Conservation (phyloP, 2,888 invertebrate genomes). For the Bombylius major region DNA sequence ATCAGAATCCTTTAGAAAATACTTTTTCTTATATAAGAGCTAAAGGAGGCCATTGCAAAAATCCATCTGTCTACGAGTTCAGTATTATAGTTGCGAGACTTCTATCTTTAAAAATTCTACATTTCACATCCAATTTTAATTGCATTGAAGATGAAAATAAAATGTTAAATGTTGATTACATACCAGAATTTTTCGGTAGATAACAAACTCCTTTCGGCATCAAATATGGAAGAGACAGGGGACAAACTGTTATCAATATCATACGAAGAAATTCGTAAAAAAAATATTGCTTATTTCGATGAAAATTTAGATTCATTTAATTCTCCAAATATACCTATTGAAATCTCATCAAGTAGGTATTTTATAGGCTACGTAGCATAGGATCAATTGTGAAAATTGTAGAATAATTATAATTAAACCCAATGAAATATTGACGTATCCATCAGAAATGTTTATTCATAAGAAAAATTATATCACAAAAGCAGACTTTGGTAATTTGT, state of each 20-base stretch:
- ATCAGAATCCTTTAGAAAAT: background rate
- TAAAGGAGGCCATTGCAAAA: background rate
- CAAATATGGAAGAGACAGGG: too few relatives aligned
- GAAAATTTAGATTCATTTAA: background rate
- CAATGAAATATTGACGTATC: constrained; percentile 1
- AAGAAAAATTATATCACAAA: constrained; percentile 1
- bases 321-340: background rate
- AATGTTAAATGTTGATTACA: background rate
- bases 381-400: constrained; percentile 1
- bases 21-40: background rate
- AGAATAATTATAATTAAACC: background rate
- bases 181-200: constrained; percentile 3
- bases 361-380: constrained; percentile 4
- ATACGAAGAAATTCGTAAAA: background rate
- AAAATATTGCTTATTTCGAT: background rate
- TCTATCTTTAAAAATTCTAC: background rate
- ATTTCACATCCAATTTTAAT: constrained; percentile 2
- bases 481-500: constrained; percentile 3
- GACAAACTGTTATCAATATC: too few relatives aligned
- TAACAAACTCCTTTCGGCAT: background rate
- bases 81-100: constrained; percentile 1
- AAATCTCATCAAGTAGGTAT: constrained; percentile 1
- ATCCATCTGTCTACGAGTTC: background rate
- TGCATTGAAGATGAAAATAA: constrained; percentile 3
- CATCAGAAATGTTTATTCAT: constrained; percentile 2